phyloP scores from a whole-genome alignment of 1,140 invertebrate species.

The Drosophila persimilis region DNA sequence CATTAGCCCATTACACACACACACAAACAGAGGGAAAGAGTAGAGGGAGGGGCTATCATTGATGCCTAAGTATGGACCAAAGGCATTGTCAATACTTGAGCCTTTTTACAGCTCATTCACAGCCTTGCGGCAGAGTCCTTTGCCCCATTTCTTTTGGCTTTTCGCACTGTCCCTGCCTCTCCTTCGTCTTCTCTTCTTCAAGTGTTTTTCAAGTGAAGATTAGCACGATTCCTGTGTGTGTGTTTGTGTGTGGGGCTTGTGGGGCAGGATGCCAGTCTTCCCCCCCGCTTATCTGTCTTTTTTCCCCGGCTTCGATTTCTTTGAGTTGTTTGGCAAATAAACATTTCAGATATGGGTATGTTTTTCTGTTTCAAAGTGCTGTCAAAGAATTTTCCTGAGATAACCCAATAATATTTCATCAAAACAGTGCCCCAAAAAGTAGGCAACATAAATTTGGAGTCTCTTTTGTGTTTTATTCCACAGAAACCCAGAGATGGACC shows the following conservation, averaged over 20 bases:
- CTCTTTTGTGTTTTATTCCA: no score
- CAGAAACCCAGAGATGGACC: no score
- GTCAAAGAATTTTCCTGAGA: slow-evolving; percentile 13
- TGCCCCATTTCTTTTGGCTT: slow-evolving; percentile 63
- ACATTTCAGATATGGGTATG: slow-evolving; percentile 18
- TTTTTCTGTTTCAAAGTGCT: slow-evolving; percentile 23
- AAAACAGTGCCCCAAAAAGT: slow-evolving; percentile 6
- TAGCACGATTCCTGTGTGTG: slow-evolving; percentile 62
- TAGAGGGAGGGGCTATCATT: slow-evolving; percentile 43
- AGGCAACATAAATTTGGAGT: neutral
- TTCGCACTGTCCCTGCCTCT: slow-evolving; percentile 4
- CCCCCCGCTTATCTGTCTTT: slow-evolving; percentile 30
- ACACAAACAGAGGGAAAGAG: slow-evolving; percentile 2
- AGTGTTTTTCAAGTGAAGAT: slow-evolving; percentile 75
- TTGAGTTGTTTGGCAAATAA: slow-evolving; percentile 44
- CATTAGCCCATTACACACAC: slow-evolving; percentile 56
- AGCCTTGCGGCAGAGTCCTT: slow-evolving; percentile 41
- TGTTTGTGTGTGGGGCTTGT: slow-evolving; percentile 35
- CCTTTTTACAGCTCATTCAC: slow-evolving; percentile 77
- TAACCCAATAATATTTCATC: slow-evolving; percentile 4
- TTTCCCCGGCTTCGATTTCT: slow-evolving; percentile 24
- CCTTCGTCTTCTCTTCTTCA: slow-evolving; percentile 14
- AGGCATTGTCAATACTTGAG: slow-evolving; percentile 77
- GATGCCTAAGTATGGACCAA: slow-evolving; percentile 35
- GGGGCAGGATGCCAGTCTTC: slow-evolving; percentile 29